Conservation (phyloP, 2,888 invertebrate species). For the Drosophila lacicola region DNA sequence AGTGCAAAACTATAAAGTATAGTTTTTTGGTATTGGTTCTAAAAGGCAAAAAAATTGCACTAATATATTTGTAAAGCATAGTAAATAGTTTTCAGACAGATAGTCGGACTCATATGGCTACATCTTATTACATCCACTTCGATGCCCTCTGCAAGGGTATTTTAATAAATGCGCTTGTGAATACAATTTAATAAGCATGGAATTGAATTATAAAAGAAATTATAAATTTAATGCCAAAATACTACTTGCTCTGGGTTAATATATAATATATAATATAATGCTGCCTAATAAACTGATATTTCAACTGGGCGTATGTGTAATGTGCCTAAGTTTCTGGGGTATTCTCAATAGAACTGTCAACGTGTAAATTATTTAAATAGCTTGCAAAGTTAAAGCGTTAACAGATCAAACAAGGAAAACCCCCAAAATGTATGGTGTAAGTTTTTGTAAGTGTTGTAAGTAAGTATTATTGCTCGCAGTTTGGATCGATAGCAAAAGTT, state of each 20-base stretch:
- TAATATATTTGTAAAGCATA: too few species aligned
- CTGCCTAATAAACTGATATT: conserved; percentile 10
- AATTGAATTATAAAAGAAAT: conserved; percentile 15
- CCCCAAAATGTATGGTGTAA: background rate
- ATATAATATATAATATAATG: conserved; percentile 27
- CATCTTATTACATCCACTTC: background rate
- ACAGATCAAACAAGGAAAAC: background rate
- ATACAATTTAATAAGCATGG: conserved; percentile 19
- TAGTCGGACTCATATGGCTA: too few species aligned
- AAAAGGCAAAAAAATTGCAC: too few species aligned
- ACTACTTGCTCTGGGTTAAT: conserved; percentile 45
- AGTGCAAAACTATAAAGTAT: too few species aligned
- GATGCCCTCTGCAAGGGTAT: conserved; percentile 12
- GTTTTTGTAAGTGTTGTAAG: conserved; percentile 39
- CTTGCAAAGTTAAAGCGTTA: background rate
- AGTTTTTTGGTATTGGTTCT: too few species aligned
- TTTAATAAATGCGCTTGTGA: conserved; percentile 14
- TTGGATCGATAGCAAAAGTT: conserved; percentile 29
- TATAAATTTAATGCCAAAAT: conserved; percentile 14
- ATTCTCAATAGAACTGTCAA: conserved; percentile 1
- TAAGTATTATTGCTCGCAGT: conserved; percentile 61
- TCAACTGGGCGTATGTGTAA: conserved; percentile 48
- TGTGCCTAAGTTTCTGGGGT: conserved; percentile 9
- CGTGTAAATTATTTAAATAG: background rate
- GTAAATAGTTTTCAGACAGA: too few species aligned